Percentiles rank a stretch among this genome's conserved stretches.
These are phyloP conservation scores for Arbacia lixula DNA, from an alignment of 53 echinoderm and acorn worm species.

Conservation along the genomic window DNA sequence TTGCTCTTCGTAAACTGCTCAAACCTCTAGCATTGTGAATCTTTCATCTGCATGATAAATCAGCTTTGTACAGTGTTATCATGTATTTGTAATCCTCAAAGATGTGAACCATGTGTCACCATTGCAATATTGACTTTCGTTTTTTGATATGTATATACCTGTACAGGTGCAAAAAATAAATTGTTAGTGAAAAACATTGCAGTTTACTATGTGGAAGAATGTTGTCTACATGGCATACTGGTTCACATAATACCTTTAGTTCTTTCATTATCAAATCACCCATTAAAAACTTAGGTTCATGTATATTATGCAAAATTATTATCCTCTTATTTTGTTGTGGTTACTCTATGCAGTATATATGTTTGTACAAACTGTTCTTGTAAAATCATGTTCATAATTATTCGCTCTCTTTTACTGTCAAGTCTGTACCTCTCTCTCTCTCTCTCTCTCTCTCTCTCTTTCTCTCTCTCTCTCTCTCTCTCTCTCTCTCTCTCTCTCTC, in stretches of 20 bases:
- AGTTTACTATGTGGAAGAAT: conserved; percentile 4
- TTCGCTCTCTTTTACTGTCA: too few species aligned
- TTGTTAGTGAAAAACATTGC: neutral
- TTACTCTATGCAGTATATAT: conserved; percentile 44
- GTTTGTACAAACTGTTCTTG: too few species aligned
- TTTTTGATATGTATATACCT: conserved; percentile 41
- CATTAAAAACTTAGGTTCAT: conserved; percentile 8
- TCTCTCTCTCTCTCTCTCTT: too few species aligned
- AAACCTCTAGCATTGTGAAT: neutral
- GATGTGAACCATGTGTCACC: conserved; percentile 1
- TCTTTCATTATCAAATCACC: conserved; percentile 38
- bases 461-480: too few species aligned
- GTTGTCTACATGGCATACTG: conserved; percentile 23
- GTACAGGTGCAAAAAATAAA: conserved; percentile 40
- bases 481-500: too few species aligned
- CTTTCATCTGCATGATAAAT: neutral
- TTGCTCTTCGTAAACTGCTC: neutral
- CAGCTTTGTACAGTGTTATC: neutral
- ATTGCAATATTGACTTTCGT: conserved; percentile 55
- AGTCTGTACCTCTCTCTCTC: too few species aligned
- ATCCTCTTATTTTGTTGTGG: conserved; percentile 10
- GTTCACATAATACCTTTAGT: conserved; percentile 48
- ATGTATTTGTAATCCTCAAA: neutral
- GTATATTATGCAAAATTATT: conserved; percentile 7
- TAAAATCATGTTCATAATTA: too few species aligned